Base-by-base conservation (phyloP, 2,888 invertebrate genomes). In the Hemicrepidius hirtus region DNA sequence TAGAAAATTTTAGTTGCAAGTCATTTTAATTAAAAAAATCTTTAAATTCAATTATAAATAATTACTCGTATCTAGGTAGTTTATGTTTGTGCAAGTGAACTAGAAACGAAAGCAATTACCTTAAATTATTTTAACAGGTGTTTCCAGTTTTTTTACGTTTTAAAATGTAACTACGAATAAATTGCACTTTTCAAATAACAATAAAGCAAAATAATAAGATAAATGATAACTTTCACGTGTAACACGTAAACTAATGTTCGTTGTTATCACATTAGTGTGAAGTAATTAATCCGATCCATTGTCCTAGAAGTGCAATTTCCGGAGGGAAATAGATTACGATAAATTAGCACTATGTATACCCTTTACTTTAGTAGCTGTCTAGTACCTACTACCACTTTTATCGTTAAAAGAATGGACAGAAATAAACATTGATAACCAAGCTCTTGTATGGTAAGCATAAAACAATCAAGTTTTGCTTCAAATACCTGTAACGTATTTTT, bases 221-320 rank as follows among this genome's bases (percentile, higher is more conserved):
- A 35, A 55, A 55, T 18, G 55, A 24, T 37, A 40, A 57, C 55
- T 55, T 55, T 55, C 55, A 20, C 57, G 18, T 16, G 20, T 7
- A 40, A 37, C 18, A 37, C 35, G 57, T 16, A 35, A 35, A n/a
- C 18, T 13, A 32, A 55, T 57, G 57, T 37, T 57, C 4, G 53
- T 53, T 37, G 13, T 50, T n/a, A 46, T 64, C 20, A 35, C 28
- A 21, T n/a, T 12, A 20, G n/a, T 50, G 16, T 49, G 20, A 64
- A 20, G 10, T 64, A 64, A 64, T 16, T 64, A 64, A 64, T 64
- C 64, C 12, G 50, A 7, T 12, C 37, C 50, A 20, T 49, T 64
- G 64, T 64, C 24, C 18, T 50, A 28, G 28, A 32, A n/a, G 16
- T 37, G 49, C 37, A 64, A 49, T 64, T 64, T 64, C 64, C 64